Conservation (phyloP, 2,888 invertebrate genomes). For the Pilophorus perplexus region DNA sequence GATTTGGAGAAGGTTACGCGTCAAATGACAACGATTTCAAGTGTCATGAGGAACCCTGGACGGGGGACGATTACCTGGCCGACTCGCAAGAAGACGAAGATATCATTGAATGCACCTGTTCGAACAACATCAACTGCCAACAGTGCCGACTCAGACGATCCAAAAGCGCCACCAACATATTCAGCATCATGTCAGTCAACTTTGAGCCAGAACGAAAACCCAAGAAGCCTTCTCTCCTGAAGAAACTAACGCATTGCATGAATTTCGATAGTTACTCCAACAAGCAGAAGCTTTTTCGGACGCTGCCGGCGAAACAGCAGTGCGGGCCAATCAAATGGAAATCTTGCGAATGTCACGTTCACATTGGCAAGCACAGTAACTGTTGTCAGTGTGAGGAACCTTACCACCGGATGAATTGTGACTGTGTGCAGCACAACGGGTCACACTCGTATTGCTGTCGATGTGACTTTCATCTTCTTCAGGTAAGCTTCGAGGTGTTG, state of each 20-base stretch:
- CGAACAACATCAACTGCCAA: too few species aligned
- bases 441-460: constrained; percentile 14
- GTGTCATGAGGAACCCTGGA: neutral
- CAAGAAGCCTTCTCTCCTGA: neutral
- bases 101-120: neutral
- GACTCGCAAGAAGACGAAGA: neutral
- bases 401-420: constrained; percentile 3
- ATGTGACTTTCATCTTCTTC: constrained; percentile 4
- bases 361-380: constrained; percentile 10
- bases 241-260: neutral
- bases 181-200: neutral
- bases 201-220: neutral
- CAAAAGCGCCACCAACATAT: neutral
- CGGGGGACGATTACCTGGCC: neutral
- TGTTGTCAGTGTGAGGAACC: constrained; percentile 22
- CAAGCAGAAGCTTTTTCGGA: neutral
- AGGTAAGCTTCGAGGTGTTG: too few species aligned
- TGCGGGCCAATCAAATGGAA: neutral
- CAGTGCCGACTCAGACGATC: too few species aligned
- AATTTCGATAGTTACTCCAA: constrained; percentile 1
- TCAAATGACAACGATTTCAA: too few species aligned
- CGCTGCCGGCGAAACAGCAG: neutral
- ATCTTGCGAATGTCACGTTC: constrained; percentile 14
- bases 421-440: constrained; percentile 7
- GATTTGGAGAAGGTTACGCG: too few species aligned